phyloP scores from a whole-genome alignment of 2,888 invertebrate genomes.

The Netelia virgata region DNA sequence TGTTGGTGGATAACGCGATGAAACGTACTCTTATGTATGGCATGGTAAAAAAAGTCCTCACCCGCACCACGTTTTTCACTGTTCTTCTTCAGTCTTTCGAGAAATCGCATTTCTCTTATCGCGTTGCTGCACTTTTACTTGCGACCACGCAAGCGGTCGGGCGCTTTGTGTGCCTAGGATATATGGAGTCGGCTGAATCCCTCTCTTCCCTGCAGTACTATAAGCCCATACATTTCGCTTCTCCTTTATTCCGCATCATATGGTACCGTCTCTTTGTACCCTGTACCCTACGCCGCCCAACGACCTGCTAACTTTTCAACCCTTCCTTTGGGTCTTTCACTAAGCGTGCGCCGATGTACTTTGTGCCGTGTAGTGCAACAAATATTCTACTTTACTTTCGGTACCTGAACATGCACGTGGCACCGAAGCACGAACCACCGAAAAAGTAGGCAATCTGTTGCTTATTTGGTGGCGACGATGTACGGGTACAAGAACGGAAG shows the following conservation, averaged over 20 bases:
- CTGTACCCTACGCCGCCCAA: constrained; percentile 2
- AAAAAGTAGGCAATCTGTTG: not conserved
- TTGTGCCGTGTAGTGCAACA: constrained; percentile 48
- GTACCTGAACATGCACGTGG: constrained; percentile 33
- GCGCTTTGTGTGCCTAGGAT: constrained; percentile 55
- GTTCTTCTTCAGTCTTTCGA: constrained; percentile 44
- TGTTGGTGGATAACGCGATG: not conserved
- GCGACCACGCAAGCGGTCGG: constrained; percentile 60
- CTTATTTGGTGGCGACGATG: not conserved
- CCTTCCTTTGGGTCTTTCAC: not conserved
- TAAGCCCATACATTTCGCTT: constrained; percentile 47
- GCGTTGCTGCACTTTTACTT: constrained; percentile 65
- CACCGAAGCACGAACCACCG: not conserved
- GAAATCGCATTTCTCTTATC: constrained; percentile 68
- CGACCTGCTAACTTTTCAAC: constrained; percentile 42
- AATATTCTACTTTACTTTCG: constrained; percentile 60
- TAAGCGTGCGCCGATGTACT: not conserved
- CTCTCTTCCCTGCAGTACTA: constrained; percentile 49
- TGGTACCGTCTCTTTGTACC: constrained; percentile 40
- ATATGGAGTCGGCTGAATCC: constrained; percentile 34
- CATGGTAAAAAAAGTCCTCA: constrained; percentile 24
- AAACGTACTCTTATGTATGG: constrained; percentile 23
- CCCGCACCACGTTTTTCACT: constrained; percentile 11
- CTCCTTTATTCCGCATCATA: constrained; percentile 38
- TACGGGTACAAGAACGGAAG: not conserved